Base-by-base conservation (phyloP, 1,140 invertebrate genomes). In the Thalassaphorura encarpata region DNA sequence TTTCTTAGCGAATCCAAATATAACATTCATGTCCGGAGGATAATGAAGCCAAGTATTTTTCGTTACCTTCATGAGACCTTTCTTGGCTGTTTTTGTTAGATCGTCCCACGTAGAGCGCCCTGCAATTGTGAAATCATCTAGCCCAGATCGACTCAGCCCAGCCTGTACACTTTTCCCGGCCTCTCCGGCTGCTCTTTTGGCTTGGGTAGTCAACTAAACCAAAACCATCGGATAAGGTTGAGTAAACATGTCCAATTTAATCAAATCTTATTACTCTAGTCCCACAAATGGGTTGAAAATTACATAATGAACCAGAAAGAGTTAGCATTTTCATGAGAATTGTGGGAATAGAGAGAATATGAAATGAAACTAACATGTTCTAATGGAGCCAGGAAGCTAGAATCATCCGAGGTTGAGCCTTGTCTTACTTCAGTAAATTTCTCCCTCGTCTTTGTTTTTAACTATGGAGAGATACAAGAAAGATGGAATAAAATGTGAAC, bases 1-100 rank as follows among this genome's bases (percentile, higher is more conserved):
- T 13, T 39, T 39, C 33, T 39, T n/a, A 11, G 33, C n/a, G n/a
- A 39, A 13, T 39, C 11, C 33, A 39, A 39, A 11, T 13, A 13
- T 13, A 39, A 39, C 33, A 39, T 13, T n/a, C 33, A 11, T 36
- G 33, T 11, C 42, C 15, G 27, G 16, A 52, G 23, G 23, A 21
- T 23, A 40, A 6, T 52, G 24, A 8, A 13, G 21, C 11, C 11
- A n/a, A n/a, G 13, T 8, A 21, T 26, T 5, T 26, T 26, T 36
- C 11, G n/a, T 66, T 72, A 84, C 84, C 76, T 89, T 87, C 15
- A 89, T 70, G 33, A 91, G 74, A 47, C 86, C 87, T 70, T 90
- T 91, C 66, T 89, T 91, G 3, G 88, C 88, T 67, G 84, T 87
- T 70, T 92, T 93, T 0, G 89, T 92, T n/a, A 91, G 73, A 70